Evolutionary conservation across 2,888 invertebrate genomes (phyloP), one percentile per base, ranked within the genome.

Genomic region (Itoplectis maculator): DNA sequence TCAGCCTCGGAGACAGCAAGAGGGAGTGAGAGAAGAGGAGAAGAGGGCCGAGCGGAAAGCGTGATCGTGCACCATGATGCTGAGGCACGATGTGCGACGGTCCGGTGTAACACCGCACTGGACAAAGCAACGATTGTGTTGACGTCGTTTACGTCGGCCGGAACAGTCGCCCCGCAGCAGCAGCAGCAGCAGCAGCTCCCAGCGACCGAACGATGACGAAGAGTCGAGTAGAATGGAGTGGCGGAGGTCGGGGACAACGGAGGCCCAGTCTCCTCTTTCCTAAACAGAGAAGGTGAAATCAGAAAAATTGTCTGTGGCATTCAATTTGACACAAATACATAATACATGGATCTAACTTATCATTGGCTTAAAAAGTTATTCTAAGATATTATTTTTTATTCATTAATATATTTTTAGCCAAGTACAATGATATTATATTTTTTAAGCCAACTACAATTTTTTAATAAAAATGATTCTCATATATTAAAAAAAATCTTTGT

Each of bases 41-140:
- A 2, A n/a, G 69, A 63, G 63, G 45, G 23, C n/a, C 49, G 23
- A 45, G 20, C 42, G 29, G 40, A 63, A 63, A 49, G 65, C 63
- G 59, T 51, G 72, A 72, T 69, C 63, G 59, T 65, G 65, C 40
- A 51, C 70, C 51, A 40, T 54, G 49, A 37, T 63, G 42, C 51
- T 70, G 40, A 51, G 51, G 51, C 66, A 72, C 72, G 59, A 56
- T 45, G 29, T 29, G 70, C 15, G 65, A 61, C 40, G 75, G 61
- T 61, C 63, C 69, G 51, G 54, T 56, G 72, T 45, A 70, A 68
- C 73, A 66, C 68, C 56, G 78, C 72, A 59, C 45, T 37, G 74
- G 68, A 74, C 68, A 78, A 79, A 59, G 78, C 78, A 70, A 65
- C 78, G 76, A 76, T 72, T 83, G 69, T 76, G 61, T 29, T 40